A percentile compares a stretch with the other conserved stretches of the same genome.
Evolutionary conservation across 1,140 invertebrate species (phyloP).

Genomic region (Bombus breviceps): DNA sequence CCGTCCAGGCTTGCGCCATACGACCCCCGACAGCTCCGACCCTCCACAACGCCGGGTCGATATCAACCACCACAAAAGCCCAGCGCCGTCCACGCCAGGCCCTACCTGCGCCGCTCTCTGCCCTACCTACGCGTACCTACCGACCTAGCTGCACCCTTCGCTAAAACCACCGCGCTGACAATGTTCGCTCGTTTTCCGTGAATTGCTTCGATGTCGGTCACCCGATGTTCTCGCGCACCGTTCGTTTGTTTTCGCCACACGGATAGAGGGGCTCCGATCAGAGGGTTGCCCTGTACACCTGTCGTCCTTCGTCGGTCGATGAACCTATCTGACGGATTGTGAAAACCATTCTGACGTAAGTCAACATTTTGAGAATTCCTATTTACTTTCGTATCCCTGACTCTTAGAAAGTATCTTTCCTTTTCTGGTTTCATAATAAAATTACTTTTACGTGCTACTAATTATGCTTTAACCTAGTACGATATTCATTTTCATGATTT

Average conservation of each 20-base stretch:
- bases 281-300: not conserved
- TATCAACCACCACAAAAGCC: slow-evolving; percentile 74
- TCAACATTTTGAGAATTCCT: not conserved
- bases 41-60: slow-evolving; percentile 76
- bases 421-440: too few species aligned
- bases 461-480: too few species aligned
- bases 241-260: not conserved
- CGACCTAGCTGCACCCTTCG: slow-evolving; percentile 44
- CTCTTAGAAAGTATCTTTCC: too few species aligned
- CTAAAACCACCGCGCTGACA: not conserved
- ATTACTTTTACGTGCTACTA: too few species aligned
- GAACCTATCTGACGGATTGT: not conserved
- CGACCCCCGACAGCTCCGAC: slow-evolving; percentile 62
- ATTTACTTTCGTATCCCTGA: not conserved
- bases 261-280: not conserved
- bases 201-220: slow-evolving; percentile 29
- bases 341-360: not conserved
- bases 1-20: slow-evolving; percentile 76
- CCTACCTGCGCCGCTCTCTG: slow-evolving; percentile 58
- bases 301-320: not conserved
- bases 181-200: slow-evolving; percentile 26
- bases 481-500: too few species aligned
- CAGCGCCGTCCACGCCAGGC: slow-evolving; percentile 63
- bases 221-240: too few species aligned
- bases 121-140: slow-evolving; percentile 53